These are phyloP conservation scores for Pandion haliaetus DNA, from an alignment of 2,113 vertebrate genomes.

Conservation along the genomic window DNA sequence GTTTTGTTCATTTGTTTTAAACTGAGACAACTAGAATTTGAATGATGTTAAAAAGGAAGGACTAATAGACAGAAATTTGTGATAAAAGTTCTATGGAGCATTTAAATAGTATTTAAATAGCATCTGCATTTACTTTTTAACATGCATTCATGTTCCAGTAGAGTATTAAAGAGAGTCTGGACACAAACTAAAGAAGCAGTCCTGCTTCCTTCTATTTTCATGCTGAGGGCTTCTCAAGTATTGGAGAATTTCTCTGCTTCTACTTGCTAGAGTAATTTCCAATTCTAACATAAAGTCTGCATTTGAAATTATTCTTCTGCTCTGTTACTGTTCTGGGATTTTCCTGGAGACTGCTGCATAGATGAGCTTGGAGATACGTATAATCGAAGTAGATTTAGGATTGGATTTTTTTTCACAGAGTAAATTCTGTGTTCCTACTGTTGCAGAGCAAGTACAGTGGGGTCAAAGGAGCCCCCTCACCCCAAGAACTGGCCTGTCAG, in stretches of 20 bases:
- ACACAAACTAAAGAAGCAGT: not conserved
- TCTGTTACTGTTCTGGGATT: not conserved
- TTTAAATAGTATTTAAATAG: not conserved
- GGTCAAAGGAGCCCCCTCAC: not conserved
- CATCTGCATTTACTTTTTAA: not conserved
- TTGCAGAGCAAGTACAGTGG: not conserved
- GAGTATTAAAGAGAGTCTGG: not conserved
- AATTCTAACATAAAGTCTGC: too few species aligned
- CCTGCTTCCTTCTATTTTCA: not conserved
- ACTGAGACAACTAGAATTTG: not conserved
- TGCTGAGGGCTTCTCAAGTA: not conserved
- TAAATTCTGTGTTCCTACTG: not conserved
- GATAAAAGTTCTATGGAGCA: not conserved
- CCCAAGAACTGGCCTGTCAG: not conserved
- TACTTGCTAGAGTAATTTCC: too few species aligned
- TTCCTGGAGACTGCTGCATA: not conserved
- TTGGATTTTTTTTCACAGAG: not conserved
- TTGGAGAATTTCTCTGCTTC: not conserved
- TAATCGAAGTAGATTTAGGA: not conserved
- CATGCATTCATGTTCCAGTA: not conserved
- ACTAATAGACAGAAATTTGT: not conserved
- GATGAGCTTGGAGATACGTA: not conserved
- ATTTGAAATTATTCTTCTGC: not conserved
- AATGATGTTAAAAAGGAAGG: not conserved
- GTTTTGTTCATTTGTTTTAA: not conserved